Base-by-base conservation (phyloP, 2,797 vertebrate species). In the Hirundo rustica region DNA sequence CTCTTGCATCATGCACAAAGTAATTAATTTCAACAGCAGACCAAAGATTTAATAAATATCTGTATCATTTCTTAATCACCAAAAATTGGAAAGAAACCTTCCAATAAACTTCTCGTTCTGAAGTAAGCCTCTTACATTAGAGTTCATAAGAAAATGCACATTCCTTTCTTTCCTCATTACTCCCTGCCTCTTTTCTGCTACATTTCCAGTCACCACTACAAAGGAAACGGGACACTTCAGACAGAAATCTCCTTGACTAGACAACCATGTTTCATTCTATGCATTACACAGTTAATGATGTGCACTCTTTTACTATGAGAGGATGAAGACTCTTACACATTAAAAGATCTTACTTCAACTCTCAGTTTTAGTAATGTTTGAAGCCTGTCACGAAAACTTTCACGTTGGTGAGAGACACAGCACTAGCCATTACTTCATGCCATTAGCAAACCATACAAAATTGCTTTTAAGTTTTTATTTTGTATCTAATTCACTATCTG, bases 331-430 rank as follows among this genome's bases (percentile, higher is more conserved):
- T 26, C 32, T 15, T 67, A 32, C 21, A 74, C 26, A 34, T 58
- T 42, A 71, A 89, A 92, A 57, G 7, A 34, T 38, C 16, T 64
- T 71, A 45, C 32, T 79, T 89, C 27, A 89, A 29, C 27, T 79
- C 23, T 58, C 32, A 68, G 13, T 53, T 80, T 62, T 57, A 92
- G 48, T 47, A 72, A 65, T 77, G 25, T 18, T 64, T 72, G 55
- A 93, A 89, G 40, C 7, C 44, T 71, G 34, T 72, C 20, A 79
- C 85, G 88, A 91, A 68, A 95, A 94, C 11, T 89, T 82, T 91
- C 60, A 91, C 40, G 64, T 65, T 91, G 78, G 84, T 79, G 55
- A 93, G 58, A 89, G 78, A 96, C 61, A 84, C 85, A 66, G 61
- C 88, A 90, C 44, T 79, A 45, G 54, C 89, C 71, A 96, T 88